Percentiles rank a stretch among this genome's conserved stretches.
These are phyloP conservation scores for Coregonus sp. DNA, from an alignment of 2,797 vertebrate genomes.

Conservation along the genomic window DNA sequence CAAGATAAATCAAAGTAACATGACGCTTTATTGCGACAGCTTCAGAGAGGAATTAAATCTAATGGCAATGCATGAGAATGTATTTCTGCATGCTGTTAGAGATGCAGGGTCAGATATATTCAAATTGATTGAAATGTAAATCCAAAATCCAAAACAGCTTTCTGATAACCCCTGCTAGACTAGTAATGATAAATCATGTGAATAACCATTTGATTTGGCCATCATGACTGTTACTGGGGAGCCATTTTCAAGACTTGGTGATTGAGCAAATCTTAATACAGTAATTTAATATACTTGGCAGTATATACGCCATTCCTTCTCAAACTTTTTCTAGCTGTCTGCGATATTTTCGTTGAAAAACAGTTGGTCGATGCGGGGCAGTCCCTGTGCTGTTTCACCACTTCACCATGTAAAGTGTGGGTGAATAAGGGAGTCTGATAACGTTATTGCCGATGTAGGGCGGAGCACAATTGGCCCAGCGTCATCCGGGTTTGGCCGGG, in stretches of 20 bases:
- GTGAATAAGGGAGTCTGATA: too few relatives aligned
- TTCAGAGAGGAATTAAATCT: constrained; percentile 38
- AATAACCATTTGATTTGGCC: not conserved
- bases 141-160: not conserved
- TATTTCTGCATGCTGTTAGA: constrained; percentile 19
- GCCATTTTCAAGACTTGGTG: not conserved
- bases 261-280: not conserved
- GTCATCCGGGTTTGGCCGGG: too few relatives aligned
- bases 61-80: constrained; percentile 31
- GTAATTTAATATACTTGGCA: not conserved
- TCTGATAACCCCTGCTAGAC: not conserved
- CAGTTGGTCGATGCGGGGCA: too few relatives aligned
- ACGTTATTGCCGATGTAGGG: too few relatives aligned
- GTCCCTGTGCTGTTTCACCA: not conserved
- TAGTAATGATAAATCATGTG: not conserved
- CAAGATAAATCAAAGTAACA: constrained; percentile 67
- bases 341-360: not conserved
- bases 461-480: too few relatives aligned
- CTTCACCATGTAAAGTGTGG: too few relatives aligned
- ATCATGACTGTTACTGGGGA: not conserved
- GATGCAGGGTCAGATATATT: constrained; percentile 20
- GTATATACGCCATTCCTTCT: not conserved
- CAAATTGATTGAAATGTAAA: not conserved
- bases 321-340: not conserved
- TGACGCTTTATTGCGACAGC: constrained; percentile 41